These are phyloP conservation scores for Cephus rjabovi DNA, from an alignment of 2,888 invertebrate genomes.

Conservation along the genomic window DNA sequence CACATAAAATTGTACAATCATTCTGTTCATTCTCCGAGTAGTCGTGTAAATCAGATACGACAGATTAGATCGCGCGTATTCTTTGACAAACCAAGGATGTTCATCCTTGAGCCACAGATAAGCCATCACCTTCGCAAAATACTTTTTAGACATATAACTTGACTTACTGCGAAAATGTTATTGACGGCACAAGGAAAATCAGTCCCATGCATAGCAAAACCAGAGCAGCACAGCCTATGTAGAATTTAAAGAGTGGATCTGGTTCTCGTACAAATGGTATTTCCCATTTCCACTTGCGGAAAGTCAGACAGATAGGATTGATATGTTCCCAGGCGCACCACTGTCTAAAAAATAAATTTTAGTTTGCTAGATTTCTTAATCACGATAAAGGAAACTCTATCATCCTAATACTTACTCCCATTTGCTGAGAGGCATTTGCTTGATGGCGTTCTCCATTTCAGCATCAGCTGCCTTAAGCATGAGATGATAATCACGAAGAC, in stretches of 20 bases:
- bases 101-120: not conserved
- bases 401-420: slow-evolving; percentile 71
- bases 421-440: slow-evolving; percentile 86
- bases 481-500: slow-evolving; percentile 74
- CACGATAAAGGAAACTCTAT: slow-evolving; percentile 8
- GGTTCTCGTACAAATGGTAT: slow-evolving; percentile 78
- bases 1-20: not conserved
- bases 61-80: not conserved
- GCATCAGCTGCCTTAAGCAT: slow-evolving; percentile 77
- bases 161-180: slow-evolving; percentile 71
- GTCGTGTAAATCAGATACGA: not conserved
- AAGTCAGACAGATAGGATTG: slow-evolving; percentile 73
- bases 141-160: not conserved
- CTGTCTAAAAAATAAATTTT: slow-evolving; percentile 70
- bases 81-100: not conserved
- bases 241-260: slow-evolving; percentile 89
- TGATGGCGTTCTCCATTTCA: slow-evolving; percentile 84
- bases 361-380: not conserved
- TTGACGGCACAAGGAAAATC: slow-evolving; percentile 73
- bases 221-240: slow-evolving; percentile 73
- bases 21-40: not conserved
- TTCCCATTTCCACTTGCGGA: slow-evolving; percentile 76
- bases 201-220: slow-evolving; percentile 70
- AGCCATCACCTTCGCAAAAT: not conserved
- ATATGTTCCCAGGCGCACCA: slow-evolving; percentile 74